Evolutionary conservation across 1,140 invertebrate genomes (phyloP).

Genomic region (Lordiphosa stackelbergi): DNA sequence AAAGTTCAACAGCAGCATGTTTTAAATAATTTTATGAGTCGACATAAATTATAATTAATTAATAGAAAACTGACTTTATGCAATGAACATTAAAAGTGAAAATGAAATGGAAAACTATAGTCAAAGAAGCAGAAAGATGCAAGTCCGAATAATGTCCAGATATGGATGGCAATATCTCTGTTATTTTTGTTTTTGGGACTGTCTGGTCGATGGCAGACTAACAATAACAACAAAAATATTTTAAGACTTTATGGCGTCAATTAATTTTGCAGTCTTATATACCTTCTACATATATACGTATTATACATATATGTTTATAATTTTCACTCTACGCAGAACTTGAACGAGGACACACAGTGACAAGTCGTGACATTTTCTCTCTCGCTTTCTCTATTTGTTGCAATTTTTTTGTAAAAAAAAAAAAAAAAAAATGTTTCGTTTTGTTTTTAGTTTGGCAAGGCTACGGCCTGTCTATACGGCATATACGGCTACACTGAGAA

Average conservation of each 20-base stretch:
- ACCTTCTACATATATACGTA: conserved; percentile 9
- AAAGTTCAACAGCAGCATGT: conserved; percentile 46
- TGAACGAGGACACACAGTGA: conserved; percentile 27
- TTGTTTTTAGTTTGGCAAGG: conserved; percentile 6
- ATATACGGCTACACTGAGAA: too few species aligned
- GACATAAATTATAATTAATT: conserved; percentile 74
- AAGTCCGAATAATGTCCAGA: conserved; percentile 19
- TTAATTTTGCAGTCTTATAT: conserved; percentile 48
- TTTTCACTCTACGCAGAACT: conserved; percentile 8
- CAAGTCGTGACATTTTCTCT: conserved; percentile 16
- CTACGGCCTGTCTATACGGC: not conserved
- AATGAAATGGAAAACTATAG: conserved; percentile 1
- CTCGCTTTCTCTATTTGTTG: conserved; percentile 5
- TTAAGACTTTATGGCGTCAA: conserved; percentile 54
- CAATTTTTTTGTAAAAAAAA: not conserved
- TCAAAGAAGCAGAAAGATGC: conserved; percentile 6
- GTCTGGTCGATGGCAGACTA: conserved; percentile 58
- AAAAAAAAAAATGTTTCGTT: conserved; percentile 5
- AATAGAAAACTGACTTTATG: conserved; percentile 69
- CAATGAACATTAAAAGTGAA: conserved; percentile 49
- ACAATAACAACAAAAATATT: conserved; percentile 24
- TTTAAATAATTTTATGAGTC: conserved; percentile 68
- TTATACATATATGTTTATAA: conserved; percentile 6
- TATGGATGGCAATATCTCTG: conserved; percentile 1
- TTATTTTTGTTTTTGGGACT: conserved; percentile 10